A percentile compares a stretch with the other conserved stretches of the same genome.
These are phyloP conservation scores for Sinella curviseta DNA, from an alignment of 1,140 invertebrate species.

Conservation along the genomic window DNA sequence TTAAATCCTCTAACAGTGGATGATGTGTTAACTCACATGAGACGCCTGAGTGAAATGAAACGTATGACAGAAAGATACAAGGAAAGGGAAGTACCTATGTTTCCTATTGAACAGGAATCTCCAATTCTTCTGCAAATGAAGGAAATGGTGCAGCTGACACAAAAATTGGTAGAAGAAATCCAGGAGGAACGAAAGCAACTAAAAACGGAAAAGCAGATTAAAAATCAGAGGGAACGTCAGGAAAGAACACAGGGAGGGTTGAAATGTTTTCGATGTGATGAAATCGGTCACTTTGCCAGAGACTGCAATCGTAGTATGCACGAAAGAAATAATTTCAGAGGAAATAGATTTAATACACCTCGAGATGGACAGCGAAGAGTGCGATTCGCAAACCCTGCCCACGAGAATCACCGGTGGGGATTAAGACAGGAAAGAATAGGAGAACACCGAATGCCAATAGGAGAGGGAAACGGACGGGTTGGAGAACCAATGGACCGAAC, in stretches of 20 bases:
- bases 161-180: not conserved
- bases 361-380: not conserved
- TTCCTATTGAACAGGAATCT: not conserved
- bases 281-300: not conserved
- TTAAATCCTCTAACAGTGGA: not conserved
- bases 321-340: no score
- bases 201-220: no score
- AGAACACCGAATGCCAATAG: no score
- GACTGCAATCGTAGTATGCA: not conserved
- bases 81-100: not conserved
- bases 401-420: no score
- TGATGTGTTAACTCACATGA: not conserved
- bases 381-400: not conserved
- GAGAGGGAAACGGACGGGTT: not conserved
- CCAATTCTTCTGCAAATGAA: not conserved
- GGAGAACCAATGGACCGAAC: not conserved
- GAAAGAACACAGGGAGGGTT: not conserved
- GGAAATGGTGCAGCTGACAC: not conserved
- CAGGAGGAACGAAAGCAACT: not conserved
- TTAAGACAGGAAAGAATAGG: no score
- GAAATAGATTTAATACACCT: not conserved
- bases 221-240: not conserved
- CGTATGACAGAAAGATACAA: not conserved
- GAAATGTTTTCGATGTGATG: not conserved
- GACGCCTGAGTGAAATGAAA: not conserved